Base-by-base conservation (phyloP, 1,140 invertebrate genomes). In the Anastatus disparis region DNA sequence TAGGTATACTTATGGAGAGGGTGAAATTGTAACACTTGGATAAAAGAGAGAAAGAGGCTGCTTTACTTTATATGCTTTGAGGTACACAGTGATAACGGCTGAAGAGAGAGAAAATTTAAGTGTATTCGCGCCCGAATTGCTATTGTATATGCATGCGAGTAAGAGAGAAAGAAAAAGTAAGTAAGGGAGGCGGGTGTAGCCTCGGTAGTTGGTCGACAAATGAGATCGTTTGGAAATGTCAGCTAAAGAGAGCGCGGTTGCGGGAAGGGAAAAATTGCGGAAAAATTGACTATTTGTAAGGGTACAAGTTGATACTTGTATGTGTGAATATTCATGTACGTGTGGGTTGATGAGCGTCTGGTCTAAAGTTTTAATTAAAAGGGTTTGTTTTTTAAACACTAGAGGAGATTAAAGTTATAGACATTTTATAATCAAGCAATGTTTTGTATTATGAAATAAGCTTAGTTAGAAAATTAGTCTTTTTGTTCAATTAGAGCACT, bases 11-110 rank as follows among this genome's bases (percentile, higher is more conserved):
- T 58, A 24, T 3, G 26, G n/a, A n/a, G 67, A 62, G 74, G 75
- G 52, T 53, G 67, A 77, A 78, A 79, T 77, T 79, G 78, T 78
- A 74, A 79, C 78, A 78, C 77, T 77, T 72, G 68, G 70, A 12
- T 22, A 48, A n/a, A n/a, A 29, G 15, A 29, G n/a, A 35, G 52
- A 24, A 22, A 48, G 35, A 42, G 71, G 74, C 73, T 75, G 76
- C 74, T 78, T 79, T 77, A 69, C 76, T 79, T 79, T 79, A 75
- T 76, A 55, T 74, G 70, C 46, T 58, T 58, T 29, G 29, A n/a
- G 15, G 17, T 22, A 13, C n/a, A 2, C 27, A 13, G 46, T 10
- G 22, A n/a, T 26, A 12, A 15, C 13, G 26, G 27, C 22, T 4
- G 62, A 10, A 26, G 8, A 7, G 40, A 12, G 35, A 42, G 26